These are phyloP conservation scores for Papilio gigon DNA, from an alignment of 2,888 invertebrate species.

Conservation along the genomic window DNA sequence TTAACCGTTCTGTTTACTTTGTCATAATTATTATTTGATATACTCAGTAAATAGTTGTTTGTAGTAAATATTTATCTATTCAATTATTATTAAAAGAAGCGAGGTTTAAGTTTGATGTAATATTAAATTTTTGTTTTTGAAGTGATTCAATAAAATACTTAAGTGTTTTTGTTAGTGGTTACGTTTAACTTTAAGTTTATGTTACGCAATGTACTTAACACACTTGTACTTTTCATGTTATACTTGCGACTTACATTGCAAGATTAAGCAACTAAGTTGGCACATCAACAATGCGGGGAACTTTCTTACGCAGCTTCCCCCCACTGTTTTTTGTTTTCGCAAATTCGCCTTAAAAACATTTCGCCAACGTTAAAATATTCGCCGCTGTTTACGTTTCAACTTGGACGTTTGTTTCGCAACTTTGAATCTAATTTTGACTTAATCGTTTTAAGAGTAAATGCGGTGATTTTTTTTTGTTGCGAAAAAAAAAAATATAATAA, in stretches of 20 bases:
- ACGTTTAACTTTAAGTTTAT: constrained; percentile 6
- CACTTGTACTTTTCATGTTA: constrained; percentile 75
- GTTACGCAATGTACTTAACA: constrained; percentile 17
- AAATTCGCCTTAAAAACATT: constrained; percentile 63
- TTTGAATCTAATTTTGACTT: constrained; percentile 52
- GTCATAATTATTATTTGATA: no score
- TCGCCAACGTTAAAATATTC: constrained; percentile 56
- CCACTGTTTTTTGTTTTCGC: constrained; percentile 62
- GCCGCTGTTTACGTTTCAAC: constrained; percentile 58
- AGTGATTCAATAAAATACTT: neutral
- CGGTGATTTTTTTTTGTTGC: constrained; percentile 61
- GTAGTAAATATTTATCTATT: no score
- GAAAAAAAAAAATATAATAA: constrained; percentile 66
- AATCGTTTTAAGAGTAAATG: constrained; percentile 31
- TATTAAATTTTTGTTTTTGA: neutral
- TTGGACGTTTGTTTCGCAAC: constrained; percentile 58
- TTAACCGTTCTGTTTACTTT: no score
- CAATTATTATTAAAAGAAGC: neutral
- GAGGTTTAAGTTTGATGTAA: neutral
- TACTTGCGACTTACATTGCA: constrained; percentile 79
- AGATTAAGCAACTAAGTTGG: constrained; percentile 79
- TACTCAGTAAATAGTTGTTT: no score
- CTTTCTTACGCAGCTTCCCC: constrained; percentile 64
- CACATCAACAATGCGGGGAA: constrained; percentile 71
- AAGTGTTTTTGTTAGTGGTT: neutral